These are phyloP conservation scores for Cisticola juncidis DNA, from an alignment of 2,113 vertebrate species.

Conservation along the genomic window DNA sequence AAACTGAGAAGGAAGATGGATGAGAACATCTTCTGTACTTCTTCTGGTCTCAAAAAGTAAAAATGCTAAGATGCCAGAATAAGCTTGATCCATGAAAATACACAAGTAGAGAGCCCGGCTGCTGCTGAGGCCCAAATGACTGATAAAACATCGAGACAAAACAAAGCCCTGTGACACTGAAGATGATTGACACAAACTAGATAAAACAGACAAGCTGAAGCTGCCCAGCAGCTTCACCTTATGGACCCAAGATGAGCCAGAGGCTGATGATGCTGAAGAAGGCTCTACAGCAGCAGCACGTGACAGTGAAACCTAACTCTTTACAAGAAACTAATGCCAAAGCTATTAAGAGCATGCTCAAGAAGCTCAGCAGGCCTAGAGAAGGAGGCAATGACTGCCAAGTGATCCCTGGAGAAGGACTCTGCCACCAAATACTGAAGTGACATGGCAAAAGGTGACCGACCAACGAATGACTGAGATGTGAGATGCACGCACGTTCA, in stretches of 20 bases:
- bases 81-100: fast-evolving
- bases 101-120: fast-evolving
- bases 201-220: background rate
- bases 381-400: background rate
- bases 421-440: background rate
- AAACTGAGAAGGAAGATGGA: background rate
- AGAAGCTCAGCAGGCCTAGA: background rate
- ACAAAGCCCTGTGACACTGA: background rate
- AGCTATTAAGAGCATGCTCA: background rate
- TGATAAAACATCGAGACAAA: fast-evolving
- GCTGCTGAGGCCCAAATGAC: background rate
- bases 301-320: background rate
- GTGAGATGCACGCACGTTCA: background rate
- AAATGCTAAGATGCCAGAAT: background rate
- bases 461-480: background rate
- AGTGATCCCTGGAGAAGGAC: background rate
- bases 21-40: background rate
- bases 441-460: background rate
- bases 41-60: background rate
- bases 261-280: background rate
- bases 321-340: background rate
- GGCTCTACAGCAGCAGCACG: fast-evolving
- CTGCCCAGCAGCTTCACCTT: background rate
- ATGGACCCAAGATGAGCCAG: background rate
- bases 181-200: background rate